Conservation (phyloP, 2,113 vertebrate genomes). For the Strix uralensis region DNA sequence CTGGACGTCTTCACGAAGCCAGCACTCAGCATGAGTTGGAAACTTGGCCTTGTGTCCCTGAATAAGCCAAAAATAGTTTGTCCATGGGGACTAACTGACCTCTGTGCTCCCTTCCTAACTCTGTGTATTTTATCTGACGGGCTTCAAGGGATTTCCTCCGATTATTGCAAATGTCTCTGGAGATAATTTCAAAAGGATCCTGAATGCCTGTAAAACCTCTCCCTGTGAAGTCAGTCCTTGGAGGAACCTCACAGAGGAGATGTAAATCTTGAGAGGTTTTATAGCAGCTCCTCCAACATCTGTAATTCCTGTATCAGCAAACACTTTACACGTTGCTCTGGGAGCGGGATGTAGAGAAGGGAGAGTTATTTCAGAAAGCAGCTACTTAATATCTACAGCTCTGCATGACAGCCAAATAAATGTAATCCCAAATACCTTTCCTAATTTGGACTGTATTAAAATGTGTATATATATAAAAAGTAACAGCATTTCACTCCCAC, state of each 20-base stretch:
- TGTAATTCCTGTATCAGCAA: constrained; percentile 8
- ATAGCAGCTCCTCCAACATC: not conserved
- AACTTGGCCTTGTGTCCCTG: not conserved
- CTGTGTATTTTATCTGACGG: not conserved
- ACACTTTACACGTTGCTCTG: not conserved
- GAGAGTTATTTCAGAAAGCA: constrained; percentile 12
- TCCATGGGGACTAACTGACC: not conserved
- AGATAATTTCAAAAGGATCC: not conserved
- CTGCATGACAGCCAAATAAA: not conserved
- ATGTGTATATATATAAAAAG: not conserved
- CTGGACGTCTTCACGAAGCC: not conserved
- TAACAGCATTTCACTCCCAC: not conserved
- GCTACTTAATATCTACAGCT: not conserved
- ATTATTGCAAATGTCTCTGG: constrained; percentile 25
- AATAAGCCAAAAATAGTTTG: not conserved
- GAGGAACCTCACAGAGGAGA: not conserved
- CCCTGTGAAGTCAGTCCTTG: not conserved
- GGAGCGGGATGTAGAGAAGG: not conserved
- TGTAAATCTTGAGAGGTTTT: constrained; percentile 23
- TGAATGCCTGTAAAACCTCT: constrained; percentile 15
- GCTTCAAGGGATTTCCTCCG: not conserved
- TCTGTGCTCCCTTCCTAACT: not conserved
- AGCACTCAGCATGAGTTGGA: not conserved
- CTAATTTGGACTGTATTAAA: not conserved
- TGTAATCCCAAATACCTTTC: constrained; percentile 8